Evolutionary conservation across 2,888 invertebrate species (phyloP).

Genomic region (Pycnomerus fuliginosus): DNA sequence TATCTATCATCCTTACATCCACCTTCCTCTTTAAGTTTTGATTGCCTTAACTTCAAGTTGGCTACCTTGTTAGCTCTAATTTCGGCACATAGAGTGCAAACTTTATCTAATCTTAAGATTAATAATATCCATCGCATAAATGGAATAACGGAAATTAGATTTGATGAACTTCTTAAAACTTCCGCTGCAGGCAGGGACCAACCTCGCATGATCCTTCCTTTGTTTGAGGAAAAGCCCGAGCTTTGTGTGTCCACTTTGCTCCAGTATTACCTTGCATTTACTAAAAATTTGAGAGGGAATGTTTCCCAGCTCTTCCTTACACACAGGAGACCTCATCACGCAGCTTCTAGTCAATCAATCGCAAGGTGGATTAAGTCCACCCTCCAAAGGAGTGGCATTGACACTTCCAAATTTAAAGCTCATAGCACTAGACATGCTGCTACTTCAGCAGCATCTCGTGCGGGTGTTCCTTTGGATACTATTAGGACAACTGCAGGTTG

Average conservation of each 20-base stretch:
- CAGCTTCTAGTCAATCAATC: neutral
- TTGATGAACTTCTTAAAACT: neutral
- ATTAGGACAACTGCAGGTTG: conserved; percentile 30
- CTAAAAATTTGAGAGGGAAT: neutral
- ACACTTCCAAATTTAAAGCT: conserved; percentile 21
- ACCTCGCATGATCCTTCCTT: neutral
- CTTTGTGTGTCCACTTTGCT: neutral
- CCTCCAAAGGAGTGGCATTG: conserved; percentile 19
- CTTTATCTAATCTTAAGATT: conserved; percentile 15
- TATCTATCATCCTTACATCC: conserved; percentile 10
- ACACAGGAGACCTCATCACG: neutral
- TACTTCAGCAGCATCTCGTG: conserved; percentile 28
- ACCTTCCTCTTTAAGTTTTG: conserved; percentile 3
- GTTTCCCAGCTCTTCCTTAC: neutral
- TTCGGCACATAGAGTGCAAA: conserved; percentile 11
- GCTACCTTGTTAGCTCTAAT: neutral
- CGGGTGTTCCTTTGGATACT: conserved; percentile 21
- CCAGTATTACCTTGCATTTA: neutral
- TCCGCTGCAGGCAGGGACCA: neutral
- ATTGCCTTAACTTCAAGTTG: conserved; percentile 3
- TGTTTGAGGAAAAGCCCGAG: neutral
- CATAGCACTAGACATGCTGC: conserved; percentile 31
- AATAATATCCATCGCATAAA: conserved; percentile 9
- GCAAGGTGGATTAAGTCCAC: neutral
- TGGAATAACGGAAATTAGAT: neutral